Conservation (phyloP, 2,113 vertebrate genomes). For the Taurulus bubalis region DNA sequence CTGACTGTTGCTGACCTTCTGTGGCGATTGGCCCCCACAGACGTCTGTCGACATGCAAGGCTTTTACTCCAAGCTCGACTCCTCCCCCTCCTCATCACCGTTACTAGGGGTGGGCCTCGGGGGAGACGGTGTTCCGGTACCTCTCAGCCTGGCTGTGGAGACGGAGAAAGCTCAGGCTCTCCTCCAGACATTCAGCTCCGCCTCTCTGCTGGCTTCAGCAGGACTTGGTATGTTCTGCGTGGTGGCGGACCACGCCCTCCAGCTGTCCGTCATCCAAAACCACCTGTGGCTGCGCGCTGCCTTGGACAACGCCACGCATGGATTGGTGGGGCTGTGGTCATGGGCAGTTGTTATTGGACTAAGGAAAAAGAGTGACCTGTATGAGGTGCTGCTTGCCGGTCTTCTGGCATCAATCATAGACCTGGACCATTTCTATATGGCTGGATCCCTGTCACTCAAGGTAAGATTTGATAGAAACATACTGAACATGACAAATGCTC, state of each 20-base stretch:
- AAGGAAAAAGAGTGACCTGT: slow-evolving; percentile 91
- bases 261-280: slow-evolving; percentile 88
- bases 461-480: slow-evolving; percentile 76
- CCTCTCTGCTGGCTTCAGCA: slow-evolving; percentile 89
- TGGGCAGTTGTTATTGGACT: slow-evolving; percentile 94
- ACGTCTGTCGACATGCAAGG: slow-evolving; percentile 77
- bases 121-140: slow-evolving; percentile 56
- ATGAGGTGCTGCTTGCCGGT: slow-evolving; percentile 91
- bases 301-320: slow-evolving; percentile 91
- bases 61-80: slow-evolving; percentile 83
- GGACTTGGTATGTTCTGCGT: slow-evolving; percentile 92
- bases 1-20: slow-evolving; percentile 68
- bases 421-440: slow-evolving; percentile 93
- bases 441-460: slow-evolving; percentile 93
- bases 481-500: not conserved
- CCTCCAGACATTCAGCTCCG: slow-evolving; percentile 91
- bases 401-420: slow-evolving; percentile 93
- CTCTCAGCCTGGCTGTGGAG: slow-evolving; percentile 89
- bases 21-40: slow-evolving; percentile 43
- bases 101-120: slow-evolving; percentile 54
- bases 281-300: slow-evolving; percentile 90
- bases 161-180: slow-evolving; percentile 91
- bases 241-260: slow-evolving; percentile 87
- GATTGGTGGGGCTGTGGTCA: slow-evolving; percentile 93
- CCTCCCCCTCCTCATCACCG: slow-evolving; percentile 65